Base-by-base conservation (phyloP, 2,888 invertebrate genomes). In the Eristalinus aeneus region DNA sequence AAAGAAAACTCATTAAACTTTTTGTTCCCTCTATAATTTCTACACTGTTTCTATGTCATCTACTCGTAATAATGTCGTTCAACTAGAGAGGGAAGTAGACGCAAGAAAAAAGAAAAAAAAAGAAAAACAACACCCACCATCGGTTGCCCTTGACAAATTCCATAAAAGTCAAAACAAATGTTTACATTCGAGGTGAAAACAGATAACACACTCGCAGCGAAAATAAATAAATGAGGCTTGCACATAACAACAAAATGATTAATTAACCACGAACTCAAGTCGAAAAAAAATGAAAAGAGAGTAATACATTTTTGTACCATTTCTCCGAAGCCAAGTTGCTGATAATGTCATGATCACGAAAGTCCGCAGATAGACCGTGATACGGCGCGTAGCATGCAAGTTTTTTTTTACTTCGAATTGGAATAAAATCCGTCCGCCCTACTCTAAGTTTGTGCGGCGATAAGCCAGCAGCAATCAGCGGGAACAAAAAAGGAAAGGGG, bases 261-360 rank as follows among this genome's bases (percentile, higher is more conserved):
- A 79, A 73, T 79, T 79, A 79, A 67, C 36, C 65, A 79, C 73
- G 36, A 73, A 67, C 34, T 20, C 23, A 8, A 11, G 11, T 10
- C 56, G 56, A 56, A 56, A 2, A 23, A 54, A 56, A 23, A 23
- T n/a, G 3, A 56, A 0, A 22, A 2, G 27, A 27, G 27, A 27
- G 27, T 5, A 2, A 58, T 22, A 22, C 23, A 58, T 9, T n/a
- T 20, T 32, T 58, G 71, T 64, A 46, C 79, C 58, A 32, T 60
- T 56, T 58, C 39, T 72, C 32, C 31, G 36, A 36, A 32, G n/a
- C 53, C 72, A 36, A 67, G 16, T 27, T 36, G 31, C 39, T 56
- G 79, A 80, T 80, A 80, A 79, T 72, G 64, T 65, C 68, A 65
- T 81, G 69, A 81, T 76, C 69, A 76, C 64, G 58, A 75, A 64